phyloP scores from a whole-genome alignment of 2,797 vertebrate genomes.

The Ceryle rudis region DNA sequence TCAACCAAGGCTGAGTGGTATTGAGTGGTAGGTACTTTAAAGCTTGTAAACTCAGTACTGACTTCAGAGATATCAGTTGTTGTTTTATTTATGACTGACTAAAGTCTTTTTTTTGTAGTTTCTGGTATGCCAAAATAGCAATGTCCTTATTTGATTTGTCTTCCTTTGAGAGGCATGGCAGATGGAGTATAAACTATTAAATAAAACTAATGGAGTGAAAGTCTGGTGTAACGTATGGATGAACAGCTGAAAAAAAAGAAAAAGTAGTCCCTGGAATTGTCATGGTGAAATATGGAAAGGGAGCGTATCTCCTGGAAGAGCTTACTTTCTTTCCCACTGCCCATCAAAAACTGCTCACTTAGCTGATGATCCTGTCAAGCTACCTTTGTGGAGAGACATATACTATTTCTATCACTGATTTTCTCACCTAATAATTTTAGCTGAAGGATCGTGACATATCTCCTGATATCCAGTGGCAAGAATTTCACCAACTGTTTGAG shows the following conservation, averaged over 20 bases:
- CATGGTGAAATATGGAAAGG: constrained; percentile 12
- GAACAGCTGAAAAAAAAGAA: constrained; percentile 16
- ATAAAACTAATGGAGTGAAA: constrained; percentile 50
- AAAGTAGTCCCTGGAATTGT: not conserved
- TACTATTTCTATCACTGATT: not conserved
- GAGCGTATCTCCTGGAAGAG: not conserved
- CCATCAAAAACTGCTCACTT: constrained; percentile 7
- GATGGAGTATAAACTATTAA: constrained; percentile 26
- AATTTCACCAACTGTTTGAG: not conserved
- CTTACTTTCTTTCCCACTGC: constrained; percentile 9
- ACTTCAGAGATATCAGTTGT: not conserved
- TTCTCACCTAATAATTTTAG: not conserved
- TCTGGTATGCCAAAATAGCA: not conserved
- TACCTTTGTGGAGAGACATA: not conserved
- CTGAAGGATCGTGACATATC: not conserved
- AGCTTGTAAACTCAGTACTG: not conserved
- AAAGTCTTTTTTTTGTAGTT: not conserved
- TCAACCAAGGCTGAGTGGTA: not conserved
- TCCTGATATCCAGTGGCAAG: not conserved
- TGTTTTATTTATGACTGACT: not conserved
- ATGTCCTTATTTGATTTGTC: not conserved
- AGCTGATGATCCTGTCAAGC: not conserved
- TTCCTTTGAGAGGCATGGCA: constrained; percentile 19
- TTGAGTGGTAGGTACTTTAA: not conserved
- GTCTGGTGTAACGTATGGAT: not conserved